Percentiles rank a stretch among this genome's conserved stretches.
Evolutionary conservation across 2,113 vertebrate species (phyloP).

Genomic region (Ailurus styani): DNA sequence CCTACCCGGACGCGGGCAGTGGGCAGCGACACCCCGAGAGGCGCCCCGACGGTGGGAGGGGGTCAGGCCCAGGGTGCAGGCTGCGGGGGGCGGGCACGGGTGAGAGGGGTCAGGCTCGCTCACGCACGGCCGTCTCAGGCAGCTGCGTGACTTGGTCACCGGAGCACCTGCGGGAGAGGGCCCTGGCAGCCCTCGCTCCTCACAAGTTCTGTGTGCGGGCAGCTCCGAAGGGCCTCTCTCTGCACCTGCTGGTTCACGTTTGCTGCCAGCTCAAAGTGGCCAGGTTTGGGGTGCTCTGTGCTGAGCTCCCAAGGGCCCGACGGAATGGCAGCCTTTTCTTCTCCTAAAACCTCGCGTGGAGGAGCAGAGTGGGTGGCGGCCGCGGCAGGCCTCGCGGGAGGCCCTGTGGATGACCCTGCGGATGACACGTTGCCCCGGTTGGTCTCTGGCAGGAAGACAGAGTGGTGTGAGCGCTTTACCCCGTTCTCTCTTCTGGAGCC

Average conservation of each 20-base stretch:
- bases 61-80: neutral
- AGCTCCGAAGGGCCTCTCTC: neutral
- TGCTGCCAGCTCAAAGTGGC: neutral
- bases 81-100: neutral
- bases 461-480: fast-evolving
- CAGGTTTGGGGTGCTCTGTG: neutral
- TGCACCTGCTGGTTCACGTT: neutral
- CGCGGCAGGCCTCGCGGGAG: neutral
- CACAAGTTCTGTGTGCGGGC: neutral
- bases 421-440: fast-evolving
- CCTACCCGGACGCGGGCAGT: neutral
- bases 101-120: too few relatives aligned
- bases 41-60: fast-evolving
- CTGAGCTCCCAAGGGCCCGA: neutral
- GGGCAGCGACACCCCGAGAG: neutral
- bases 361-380: neutral
- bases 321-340: neutral
- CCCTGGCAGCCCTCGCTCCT: neutral
- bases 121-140: too few relatives aligned
- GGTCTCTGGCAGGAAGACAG: neutral
- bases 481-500: fast-evolving
- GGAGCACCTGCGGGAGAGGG: fast-evolving
- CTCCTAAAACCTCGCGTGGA: neutral
- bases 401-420: neutral
- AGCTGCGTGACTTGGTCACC: neutral